Percentiles rank a stretch among this genome's conserved stretches.
Conservation (phyloP, 2,888 invertebrate species). For the Ashinkailepas kermadecensis region DNA sequence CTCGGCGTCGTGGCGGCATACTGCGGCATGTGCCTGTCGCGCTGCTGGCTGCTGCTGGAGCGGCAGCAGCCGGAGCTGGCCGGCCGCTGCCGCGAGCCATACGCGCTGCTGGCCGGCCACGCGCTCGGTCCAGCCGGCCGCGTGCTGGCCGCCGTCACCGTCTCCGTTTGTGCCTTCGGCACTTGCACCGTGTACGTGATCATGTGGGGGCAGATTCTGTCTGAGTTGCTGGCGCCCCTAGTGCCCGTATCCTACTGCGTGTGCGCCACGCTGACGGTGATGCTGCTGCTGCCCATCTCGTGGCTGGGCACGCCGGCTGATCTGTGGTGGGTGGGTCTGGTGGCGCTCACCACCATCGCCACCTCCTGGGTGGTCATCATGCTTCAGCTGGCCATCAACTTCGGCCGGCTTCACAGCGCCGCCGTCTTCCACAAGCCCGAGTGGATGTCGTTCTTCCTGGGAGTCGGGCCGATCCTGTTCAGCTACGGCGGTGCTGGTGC, state of each 20-base stretch:
- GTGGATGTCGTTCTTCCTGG: constrained; percentile 57
- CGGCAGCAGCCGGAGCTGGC: not conserved
- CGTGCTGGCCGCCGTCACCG: not conserved
- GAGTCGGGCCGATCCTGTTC: constrained; percentile 62
- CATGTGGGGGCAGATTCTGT: not conserved
- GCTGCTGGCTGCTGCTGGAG: not conserved
- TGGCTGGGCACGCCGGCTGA: not conserved
- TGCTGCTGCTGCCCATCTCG: not conserved
- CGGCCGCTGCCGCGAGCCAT: not conserved
- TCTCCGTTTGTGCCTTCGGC: not conserved
- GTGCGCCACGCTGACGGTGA: not conserved
- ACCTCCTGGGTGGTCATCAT: not conserved
- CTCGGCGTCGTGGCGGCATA: not conserved
- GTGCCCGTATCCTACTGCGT: not conserved
- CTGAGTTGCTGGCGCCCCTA: not conserved
- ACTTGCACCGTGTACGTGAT: not conserved
- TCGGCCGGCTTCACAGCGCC: not conserved
- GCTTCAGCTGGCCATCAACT: not conserved
- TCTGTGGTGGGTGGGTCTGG: not conserved
- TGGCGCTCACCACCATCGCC: not conserved
- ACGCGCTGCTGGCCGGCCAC: not conserved
- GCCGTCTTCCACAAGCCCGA: constrained; percentile 47
- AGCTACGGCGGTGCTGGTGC: constrained; percentile 65
- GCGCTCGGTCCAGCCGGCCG: not conserved
- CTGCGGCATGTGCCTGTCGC: not conserved